These are phyloP conservation scores for Ctenomys sociabilis DNA, from an alignment of 2,113 vertebrate genomes.

Conservation along the genomic window DNA sequence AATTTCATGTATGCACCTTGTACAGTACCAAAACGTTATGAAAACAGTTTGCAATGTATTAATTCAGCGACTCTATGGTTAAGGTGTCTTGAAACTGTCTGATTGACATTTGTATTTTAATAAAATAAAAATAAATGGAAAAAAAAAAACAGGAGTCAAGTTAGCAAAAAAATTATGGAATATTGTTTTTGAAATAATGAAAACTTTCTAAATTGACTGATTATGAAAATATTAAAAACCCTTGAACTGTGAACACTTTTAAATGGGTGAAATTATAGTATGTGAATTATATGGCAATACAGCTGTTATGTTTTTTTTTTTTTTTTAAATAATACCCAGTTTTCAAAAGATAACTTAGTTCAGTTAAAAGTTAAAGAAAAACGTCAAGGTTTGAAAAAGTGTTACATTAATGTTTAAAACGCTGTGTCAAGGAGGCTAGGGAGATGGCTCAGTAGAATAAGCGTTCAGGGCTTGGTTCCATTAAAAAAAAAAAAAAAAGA, in stretches of 20 bases:
- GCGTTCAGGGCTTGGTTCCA: too few relatives aligned
- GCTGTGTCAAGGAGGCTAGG: too few relatives aligned
- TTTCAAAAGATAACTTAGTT: background rate
- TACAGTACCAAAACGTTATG: too few relatives aligned
- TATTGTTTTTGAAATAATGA: background rate
- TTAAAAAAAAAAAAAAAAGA: too few relatives aligned
- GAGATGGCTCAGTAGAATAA: too few relatives aligned
- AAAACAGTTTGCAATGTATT: too few relatives aligned
- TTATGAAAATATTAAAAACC: background rate
- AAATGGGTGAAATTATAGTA: background rate
- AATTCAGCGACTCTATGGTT: too few relatives aligned
- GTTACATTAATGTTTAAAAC: background rate
- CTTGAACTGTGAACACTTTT: background rate
- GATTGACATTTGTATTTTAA: too few relatives aligned
- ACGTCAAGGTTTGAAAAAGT: background rate
- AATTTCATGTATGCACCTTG: too few relatives aligned
- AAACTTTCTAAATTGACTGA: background rate
- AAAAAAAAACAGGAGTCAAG: too few relatives aligned
- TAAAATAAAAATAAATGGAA: too few relatives aligned
- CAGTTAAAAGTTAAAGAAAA: background rate
- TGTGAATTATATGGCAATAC: background rate
- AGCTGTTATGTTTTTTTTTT: background rate
- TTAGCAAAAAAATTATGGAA: background rate
- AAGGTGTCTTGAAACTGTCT: too few relatives aligned
- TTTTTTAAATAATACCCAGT: background rate